Base-by-base conservation (phyloP, 2,113 vertebrate genomes). In the Benitochromis conjunctus region DNA sequence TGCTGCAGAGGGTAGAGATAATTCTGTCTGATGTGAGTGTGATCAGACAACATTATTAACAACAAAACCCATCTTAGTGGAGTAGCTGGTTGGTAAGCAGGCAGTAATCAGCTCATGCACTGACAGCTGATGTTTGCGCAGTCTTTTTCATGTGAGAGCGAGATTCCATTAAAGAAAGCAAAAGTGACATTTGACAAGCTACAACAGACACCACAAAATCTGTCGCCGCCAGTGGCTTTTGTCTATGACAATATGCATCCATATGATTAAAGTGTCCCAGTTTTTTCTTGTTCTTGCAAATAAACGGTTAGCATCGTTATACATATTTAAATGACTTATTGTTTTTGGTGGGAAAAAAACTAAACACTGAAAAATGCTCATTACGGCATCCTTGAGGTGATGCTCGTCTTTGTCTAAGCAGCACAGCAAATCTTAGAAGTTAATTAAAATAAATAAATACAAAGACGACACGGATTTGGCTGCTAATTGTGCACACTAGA, bases 21-120 rank as follows among this genome's bases (percentile, higher is more conserved):
- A 57, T 16, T 86, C 56, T 80, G 51, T 80, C 78, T 74, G 82
- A 79, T 60, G 36, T 21, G 66, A 34, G 38, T 2, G 57, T 81
- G 83, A 88, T 83, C 85, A 79, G 21, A 89, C 66, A 79, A 82
- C 80, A 89, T 89, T 83, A 89, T 85, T 81, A 74, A 86, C 85
- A 91, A 84, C 79, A 79, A 86, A 86, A 53, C 6, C 58, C 29
- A 71, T 77, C 53, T 74, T 38, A 79, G 58, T 79, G 13, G 48
- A 74, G 57, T 24, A 54, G 53, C 55, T 38, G 36, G 38, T 55
- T 81, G 48, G 51, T 41, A 69, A 86, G 71, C 11, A 79, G 58
- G 76, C 76, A 84, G n/a, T 69, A 76, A 53, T 56, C 60, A 62
- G 7, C 79, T 69, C 64, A 77, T 83, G 53, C 11, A 53, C 56